Base-by-base conservation (phyloP, 2,797 vertebrate species). In the Molothrus aeneus region DNA sequence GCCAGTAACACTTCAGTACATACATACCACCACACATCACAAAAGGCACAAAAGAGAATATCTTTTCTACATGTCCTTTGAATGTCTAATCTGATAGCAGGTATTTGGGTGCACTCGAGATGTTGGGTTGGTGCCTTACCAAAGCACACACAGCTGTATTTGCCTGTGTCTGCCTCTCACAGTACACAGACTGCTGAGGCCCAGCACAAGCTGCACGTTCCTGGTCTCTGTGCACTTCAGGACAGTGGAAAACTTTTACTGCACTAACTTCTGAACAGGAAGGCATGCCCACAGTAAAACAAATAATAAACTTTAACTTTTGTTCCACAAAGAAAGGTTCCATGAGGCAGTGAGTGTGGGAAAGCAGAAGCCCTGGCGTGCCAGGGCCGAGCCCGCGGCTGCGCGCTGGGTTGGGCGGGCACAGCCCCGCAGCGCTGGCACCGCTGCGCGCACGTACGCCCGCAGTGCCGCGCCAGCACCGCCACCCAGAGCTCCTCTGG, bases 111-210 rank as follows among this genome's bases (percentile, higher is more conserved):
- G 13, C 28, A 50, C 36, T 54, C 69, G 21, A 28, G 36, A 38
- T 64, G 81, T 51, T 31, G 17, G 75, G 72, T 61, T 9, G 1
- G 36, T 51, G 75, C 47, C 83, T 82, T 70, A 54, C 17, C 70
- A 72, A 68, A 90, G 77, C 36, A 26, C 64, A 64, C 24, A 4
- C 36, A 89, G 70, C 56, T 65, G 32, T 51, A 31, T 81, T 84
- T 86, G 82, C 51, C 74, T 3, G 2, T 1, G 7, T 10, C 19
- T 6, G 1, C 38, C 72, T 48, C 61, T 4, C 15, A 7, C 38
- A 7, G 14, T 10, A 6, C 43, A 25, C 42, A 15, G 0, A 0
- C 45, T 19, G 34, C 25, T 32, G 50, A 86, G 20, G 50, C 36
- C 43, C 53, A 68, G 90, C 51, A 79, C 43, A 17, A 17, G 80